A percentile compares a stretch with the other conserved stretches of the same genome.
Evolutionary conservation across 2,888 invertebrate genomes (phyloP).

Genomic region (Acanthosepion pharaonis): DNA sequence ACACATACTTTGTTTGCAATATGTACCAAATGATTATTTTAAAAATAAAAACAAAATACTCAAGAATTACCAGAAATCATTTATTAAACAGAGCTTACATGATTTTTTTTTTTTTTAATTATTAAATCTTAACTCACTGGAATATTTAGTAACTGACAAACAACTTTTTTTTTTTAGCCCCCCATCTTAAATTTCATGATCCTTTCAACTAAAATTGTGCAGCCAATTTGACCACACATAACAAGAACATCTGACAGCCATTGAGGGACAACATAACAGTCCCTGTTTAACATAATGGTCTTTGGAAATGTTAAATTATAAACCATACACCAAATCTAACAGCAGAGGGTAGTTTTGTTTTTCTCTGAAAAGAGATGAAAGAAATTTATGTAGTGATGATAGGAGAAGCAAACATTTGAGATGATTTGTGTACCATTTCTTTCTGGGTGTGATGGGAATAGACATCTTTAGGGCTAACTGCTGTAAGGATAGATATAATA

Average conservation of each 20-base stretch:
- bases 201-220: slow-evolving; percentile 33
- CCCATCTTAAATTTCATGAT: background rate
- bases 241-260: background rate
- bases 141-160: slow-evolving; percentile 8
- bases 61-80: slow-evolving; percentile 24
- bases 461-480: too few relatives aligned
- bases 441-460: too few relatives aligned
- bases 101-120: background rate
- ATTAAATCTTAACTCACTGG: background rate
- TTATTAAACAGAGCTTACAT: slow-evolving; percentile 13
- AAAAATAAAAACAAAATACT: background rate
- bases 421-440: background rate
- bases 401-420: background rate
- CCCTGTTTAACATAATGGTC: background rate
- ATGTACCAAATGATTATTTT: too few relatives aligned
- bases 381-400: background rate
- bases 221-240: background rate
- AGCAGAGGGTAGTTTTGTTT: background rate
- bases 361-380: background rate
- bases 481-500: too few relatives aligned
- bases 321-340: background rate
- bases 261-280: background rate
- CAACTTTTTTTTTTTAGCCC: background rate
- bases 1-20: too few relatives aligned
- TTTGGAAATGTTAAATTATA: background rate